Evolutionary conservation across 2,113 vertebrate species (phyloP), one percentile per base, ranked within the genome.

Genomic region (Microcebus murinus): DNA sequence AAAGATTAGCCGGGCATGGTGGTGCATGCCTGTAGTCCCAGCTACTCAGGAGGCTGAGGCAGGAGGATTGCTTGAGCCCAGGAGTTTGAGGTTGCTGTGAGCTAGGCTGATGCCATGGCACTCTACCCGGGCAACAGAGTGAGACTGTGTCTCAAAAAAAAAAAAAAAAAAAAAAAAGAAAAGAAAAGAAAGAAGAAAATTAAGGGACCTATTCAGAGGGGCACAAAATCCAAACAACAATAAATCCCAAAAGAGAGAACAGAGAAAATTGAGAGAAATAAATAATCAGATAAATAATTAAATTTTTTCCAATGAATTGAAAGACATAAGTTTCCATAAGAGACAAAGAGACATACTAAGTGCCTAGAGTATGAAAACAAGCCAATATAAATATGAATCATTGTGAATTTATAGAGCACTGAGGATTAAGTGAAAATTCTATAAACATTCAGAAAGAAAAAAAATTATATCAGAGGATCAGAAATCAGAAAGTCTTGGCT

Each of bases 371-470:
- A 74, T 63, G 36, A 76, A 90, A 80, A 42, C 36, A 89, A 73
- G 77, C 20, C n/a, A 89, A 77, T 52, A 83, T 27, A 9, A 67
- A 67, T 31, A 42, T 20, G 39, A 23, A 61, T 34, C 34, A 87
- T 20, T 23, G n/a, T 89, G 36, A 85, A 95, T 80, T 91, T 82
- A 15, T 57, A 88, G 0, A 84, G 82, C 12, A 94, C 29, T 82
- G n/a, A 92, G 80, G 23, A 92, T 65, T 65, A 68, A 82, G 42
- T 79, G 61, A 95, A 92, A 87, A 87, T 48, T 89, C 70, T 93
- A 95, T 71, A 88, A 91, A 73, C 14, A 34, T 74, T 90, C 34
- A 82, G 65, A 88, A 94, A 61, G 17, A 76, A 92, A 93, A 96
- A 92, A 67, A 55, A 48, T 73, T 68, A 82, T 8, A 70, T 20